A percentile compares a stretch with the other conserved stretches of the same genome.
phyloP scores from a whole-genome alignment of 1,140 invertebrate species.

The silkworm (Bombyx mori) region ASM3026992v2 NC_085131.1:14042001-14042500 shows the following conservation, averaged over 20 bases:
- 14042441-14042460: too few relatives aligned
- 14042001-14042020: not conserved
- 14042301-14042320: not conserved
- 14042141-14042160: constrained; percentile 2
- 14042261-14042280: constrained; percentile 1
- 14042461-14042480: too few relatives aligned
- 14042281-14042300: constrained; percentile 3
- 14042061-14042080: not conserved
- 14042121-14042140: constrained; percentile 4
- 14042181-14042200: not conserved
- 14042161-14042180: constrained; percentile 1
- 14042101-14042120: constrained; percentile 4
- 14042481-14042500: too few relatives aligned
- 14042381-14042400: too few relatives aligned
- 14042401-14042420: too few relatives aligned
- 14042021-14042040: constrained; percentile 5
- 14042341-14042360: too few relatives aligned
- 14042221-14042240: not conserved
- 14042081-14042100: constrained; percentile 3
- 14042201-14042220: constrained; percentile 2
- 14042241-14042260: constrained; percentile 1
- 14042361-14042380: too few relatives aligned
- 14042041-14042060: constrained; percentile 7
- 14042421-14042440: too few relatives aligned
- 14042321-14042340: too few relatives aligned